Percentiles rank a stretch among this genome's conserved stretches.
Evolutionary conservation across 1,140 invertebrate species (phyloP).

Genomic region (Euglossa dilemma): DNA sequence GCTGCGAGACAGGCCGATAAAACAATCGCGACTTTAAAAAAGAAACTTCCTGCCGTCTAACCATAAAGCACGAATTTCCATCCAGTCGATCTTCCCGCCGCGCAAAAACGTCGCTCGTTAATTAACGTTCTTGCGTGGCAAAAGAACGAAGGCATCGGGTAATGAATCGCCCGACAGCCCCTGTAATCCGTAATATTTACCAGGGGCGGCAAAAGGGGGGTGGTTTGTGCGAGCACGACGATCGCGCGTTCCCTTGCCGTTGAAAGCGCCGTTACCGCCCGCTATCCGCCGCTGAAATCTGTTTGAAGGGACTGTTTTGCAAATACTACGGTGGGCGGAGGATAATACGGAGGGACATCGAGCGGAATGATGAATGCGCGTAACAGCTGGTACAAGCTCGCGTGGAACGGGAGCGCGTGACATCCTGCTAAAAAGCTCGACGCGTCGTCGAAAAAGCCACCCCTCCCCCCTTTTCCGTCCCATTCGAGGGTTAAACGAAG

Average conservation of each 20-base stretch:
- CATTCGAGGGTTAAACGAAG: conserved; percentile 15
- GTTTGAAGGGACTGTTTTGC: conserved; percentile 54
- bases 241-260: conserved; percentile 40
- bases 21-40: neutral
- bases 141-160: neutral
- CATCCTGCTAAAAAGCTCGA: conserved; percentile 41
- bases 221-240: conserved; percentile 4
- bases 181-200: conserved; percentile 48
- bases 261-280: conserved; percentile 4
- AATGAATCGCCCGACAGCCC: neutral
- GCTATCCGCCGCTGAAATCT: conserved; percentile 45
- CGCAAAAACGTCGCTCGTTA: neutral
- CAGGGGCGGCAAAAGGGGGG: neutral
- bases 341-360: conserved; percentile 51
- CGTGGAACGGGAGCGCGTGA: conserved; percentile 27
- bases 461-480: neutral
- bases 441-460: conserved; percentile 20
- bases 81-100: neutral
- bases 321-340: conserved; percentile 35
- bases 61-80: neutral
- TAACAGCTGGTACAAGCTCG: conserved; percentile 45
- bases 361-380: conserved; percentile 57
- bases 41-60: neutral
- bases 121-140: neutral
- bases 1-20: neutral